These are phyloP conservation scores for Cynopterus brachyotis DNA, from an alignment of 2,113 vertebrate species.

Conservation along the genomic window DNA sequence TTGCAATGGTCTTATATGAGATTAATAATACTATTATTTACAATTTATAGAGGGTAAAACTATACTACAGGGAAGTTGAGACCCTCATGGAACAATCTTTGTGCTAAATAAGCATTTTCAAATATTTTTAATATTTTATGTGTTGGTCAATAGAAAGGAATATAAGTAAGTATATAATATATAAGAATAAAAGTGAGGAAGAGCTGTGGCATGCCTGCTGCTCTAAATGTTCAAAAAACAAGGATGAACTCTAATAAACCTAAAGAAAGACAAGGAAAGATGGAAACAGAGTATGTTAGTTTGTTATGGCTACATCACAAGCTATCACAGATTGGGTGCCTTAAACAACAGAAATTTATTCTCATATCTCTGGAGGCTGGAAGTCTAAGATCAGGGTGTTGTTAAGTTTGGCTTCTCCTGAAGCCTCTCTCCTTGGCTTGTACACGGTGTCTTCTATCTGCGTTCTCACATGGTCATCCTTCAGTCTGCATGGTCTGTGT, in stretches of 20 bases:
- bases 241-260: background rate
- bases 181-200: background rate
- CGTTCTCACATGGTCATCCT: background rate
- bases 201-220: background rate
- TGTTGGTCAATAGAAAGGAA: background rate
- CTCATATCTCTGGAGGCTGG: background rate
- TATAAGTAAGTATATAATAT: background rate
- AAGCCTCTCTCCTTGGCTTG: background rate
- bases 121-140: background rate
- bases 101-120: background rate
- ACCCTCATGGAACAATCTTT: background rate
- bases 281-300: background rate
- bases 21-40: background rate
- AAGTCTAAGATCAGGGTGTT: background rate
- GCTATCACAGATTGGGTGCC: background rate
- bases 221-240: background rate
- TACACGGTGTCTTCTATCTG: background rate
- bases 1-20: background rate
- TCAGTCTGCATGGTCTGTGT: background rate
- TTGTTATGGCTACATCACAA: background rate
- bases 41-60: background rate
- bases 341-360: background rate
- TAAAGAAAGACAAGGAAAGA: background rate
- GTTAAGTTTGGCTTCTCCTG: background rate
- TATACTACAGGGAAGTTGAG: background rate